Evolutionary conservation across 2,888 invertebrate species (phyloP), one percentile per base, ranked within the genome.

Genomic region (Tiphia femorata): DNA sequence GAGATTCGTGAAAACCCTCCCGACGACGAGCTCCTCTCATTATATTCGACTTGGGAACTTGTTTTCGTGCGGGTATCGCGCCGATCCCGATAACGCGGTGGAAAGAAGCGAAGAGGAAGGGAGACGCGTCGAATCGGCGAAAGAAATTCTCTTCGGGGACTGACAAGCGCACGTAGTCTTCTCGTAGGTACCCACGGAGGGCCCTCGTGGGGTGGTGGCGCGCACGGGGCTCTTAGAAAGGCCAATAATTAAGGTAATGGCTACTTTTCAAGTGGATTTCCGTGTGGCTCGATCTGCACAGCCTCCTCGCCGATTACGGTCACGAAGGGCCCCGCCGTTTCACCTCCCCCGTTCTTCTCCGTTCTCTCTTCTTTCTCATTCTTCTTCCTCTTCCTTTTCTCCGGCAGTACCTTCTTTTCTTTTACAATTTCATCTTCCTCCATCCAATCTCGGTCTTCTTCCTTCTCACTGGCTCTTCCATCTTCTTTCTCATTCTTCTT

Each of bases 231-330:
- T 63, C 55, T 70, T 65, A 72, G 76, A 77, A 74, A 80, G 77
- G 63, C 73, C 72, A 76, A 79, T 79, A 81, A 81, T 82, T 81
- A 81, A 79, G 74, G 77, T 82, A 82, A 82, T 81, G 80, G 77
- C 76, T 80, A 81, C 81, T 81, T 81, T 80, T 81, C 81, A 79
- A 80, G 77, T 78, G 72, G 75, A 77, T 81, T 81, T 81, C 81
- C 80, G 79, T 79, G 78, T 76, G 78, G 72, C 72, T 77, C 71
- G 77, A 76, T 65, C 58, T 54, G 46, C 71, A 70, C 71, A 64
- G 62, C 63, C 66, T 63, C 64, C 63, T 62, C 70, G 38, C 20
- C 48, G 46, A 29, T 47, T 41, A 44, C 43, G 43, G 43, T 44
- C 43, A 44, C 43, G 43, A 44, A 44, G 43, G 43, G 43, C 71